phyloP scores from a whole-genome alignment of 2,888 invertebrate genomes.

The Nemapogon koenigi region DNA sequence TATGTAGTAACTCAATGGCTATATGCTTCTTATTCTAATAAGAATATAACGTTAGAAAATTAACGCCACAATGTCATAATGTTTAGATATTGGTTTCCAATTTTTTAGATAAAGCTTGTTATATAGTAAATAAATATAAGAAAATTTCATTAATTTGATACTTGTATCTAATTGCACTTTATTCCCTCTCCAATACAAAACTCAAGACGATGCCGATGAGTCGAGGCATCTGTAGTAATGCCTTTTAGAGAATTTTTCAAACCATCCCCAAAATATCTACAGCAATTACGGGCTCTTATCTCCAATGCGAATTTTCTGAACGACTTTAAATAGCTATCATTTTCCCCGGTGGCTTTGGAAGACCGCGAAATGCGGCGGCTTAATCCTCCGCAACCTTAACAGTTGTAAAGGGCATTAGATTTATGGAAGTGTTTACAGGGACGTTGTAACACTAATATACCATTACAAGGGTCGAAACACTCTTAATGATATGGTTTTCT shows the following conservation, averaged over 20 bases:
- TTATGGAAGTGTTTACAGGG: constrained; percentile 8
- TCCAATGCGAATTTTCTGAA: constrained; percentile 47
- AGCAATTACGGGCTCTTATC: constrained; percentile 46
- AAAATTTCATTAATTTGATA: too few relatives aligned
- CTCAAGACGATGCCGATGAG: background rate
- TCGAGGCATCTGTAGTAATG: background rate
- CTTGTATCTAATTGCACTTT: too few relatives aligned
- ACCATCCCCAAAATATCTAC: constrained; percentile 35
- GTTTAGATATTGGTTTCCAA: too few relatives aligned
- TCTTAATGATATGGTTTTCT: too few relatives aligned
- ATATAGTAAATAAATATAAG: too few relatives aligned
- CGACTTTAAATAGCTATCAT: constrained; percentile 52
- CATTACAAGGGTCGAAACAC: constrained; percentile 9
- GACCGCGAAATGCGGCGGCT: constrained; percentile 18
- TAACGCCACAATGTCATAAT: too few relatives aligned
- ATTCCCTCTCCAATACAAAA: background rate
- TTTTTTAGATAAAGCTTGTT: too few relatives aligned
- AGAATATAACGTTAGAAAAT: too few relatives aligned
- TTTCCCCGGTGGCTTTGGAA: constrained; percentile 24
- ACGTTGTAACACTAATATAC: constrained; percentile 4
- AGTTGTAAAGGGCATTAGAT: constrained; percentile 30
- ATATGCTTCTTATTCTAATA: too few relatives aligned
- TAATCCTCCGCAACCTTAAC: constrained; percentile 29
- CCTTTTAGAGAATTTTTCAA: constrained; percentile 1
- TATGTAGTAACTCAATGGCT: too few relatives aligned